Evolutionary conservation across 2,888 invertebrate genomes (phyloP), one percentile per base, ranked within the genome.

Genomic region (Troides aeacus): DNA sequence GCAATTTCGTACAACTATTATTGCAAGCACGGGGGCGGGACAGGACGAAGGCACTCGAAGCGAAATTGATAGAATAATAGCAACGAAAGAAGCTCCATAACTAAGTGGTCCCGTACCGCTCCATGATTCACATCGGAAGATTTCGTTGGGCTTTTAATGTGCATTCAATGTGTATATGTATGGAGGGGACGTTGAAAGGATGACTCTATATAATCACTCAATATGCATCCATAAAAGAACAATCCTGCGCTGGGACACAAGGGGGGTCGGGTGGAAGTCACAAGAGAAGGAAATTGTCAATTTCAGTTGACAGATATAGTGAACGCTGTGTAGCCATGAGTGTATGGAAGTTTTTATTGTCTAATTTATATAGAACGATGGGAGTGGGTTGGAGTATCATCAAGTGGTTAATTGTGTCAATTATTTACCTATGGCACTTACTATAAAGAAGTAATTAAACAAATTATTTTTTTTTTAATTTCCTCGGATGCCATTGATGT

Each of bases 1-100:
- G 84, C 88, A 90, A 91, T 90, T 89, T 89, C 79, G 82, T 82
- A 79, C 81, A 75, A 81, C 84, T 81, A 88, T 85, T 87, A 88
- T 79, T 81, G 84, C 85, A 84, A 81, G 74, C 85, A 85, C 80
- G 85, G 84, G 87, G 87, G 87, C 85, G 86, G 81, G 77, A 84
- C 85, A 86, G 87, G 88, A 87, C 85, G 84, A 81, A 75, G 83
- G 78, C 86, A 88, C 89, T 89, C 82, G 76, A 66, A 84, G 79
- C 79, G 77, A 86, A 87, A 89, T 89, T 87, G 86, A 79, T 86
- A 85, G 70, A 67, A 60, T 67, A 70, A 70, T 70, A 60, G 64
- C 60, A 23, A 60, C 66, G 80, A 86, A 86, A 83, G 82, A 80
- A 79, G 75, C 78, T 79, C 81, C 79, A 81, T 81, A 77, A 15